A percentile compares a stretch with the other conserved stretches of the same genome.
phyloP scores from a whole-genome alignment of 2,113 vertebrate species.

The Aegithalos caudatus region DNA sequence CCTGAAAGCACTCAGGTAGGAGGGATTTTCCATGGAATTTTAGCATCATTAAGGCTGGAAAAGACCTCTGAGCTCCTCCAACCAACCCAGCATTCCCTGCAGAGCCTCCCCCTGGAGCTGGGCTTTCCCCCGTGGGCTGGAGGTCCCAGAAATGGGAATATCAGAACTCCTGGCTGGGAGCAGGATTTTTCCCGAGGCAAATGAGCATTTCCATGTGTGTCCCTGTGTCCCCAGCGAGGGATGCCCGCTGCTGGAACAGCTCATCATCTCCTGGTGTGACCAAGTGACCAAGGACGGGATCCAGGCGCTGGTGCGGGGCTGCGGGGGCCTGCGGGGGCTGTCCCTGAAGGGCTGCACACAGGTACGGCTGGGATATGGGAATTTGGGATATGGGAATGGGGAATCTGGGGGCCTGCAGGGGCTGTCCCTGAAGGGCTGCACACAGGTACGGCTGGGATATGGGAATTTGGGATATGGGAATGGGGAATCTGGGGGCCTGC shows the following conservation, averaged over 20 bases:
- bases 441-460: slow-evolving; percentile 88
- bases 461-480: too few relatives aligned
- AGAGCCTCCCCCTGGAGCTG: neutral
- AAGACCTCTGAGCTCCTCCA: neutral
- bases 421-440: slow-evolving; percentile 96
- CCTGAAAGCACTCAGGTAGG: slow-evolving; percentile 95
- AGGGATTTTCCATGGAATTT: fast-evolving
- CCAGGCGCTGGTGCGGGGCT: slow-evolving; percentile 92
- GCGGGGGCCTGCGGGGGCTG: slow-evolving; percentile 88
- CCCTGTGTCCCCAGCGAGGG: slow-evolving; percentile 80
- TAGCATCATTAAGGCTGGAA: fast-evolving
- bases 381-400: too few relatives aligned
- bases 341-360: slow-evolving; percentile 97
- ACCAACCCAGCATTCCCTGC: fast-evolving
- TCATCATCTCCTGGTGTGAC: slow-evolving; percentile 99
- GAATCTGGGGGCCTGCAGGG: slow-evolving; percentile 89
- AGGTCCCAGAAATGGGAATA: neutral
- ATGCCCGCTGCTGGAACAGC: slow-evolving; percentile 94
- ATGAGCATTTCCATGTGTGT: neutral
- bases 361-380: too few relatives aligned
- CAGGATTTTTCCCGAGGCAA: neutral
- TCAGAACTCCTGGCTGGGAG: neutral
- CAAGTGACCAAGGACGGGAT: slow-evolving; percentile 98
- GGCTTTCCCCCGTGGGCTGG: neutral
- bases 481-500: slow-evolving; percentile 89